A percentile compares a stretch with the other conserved stretches of the same genome.
Conservation (phyloP, 2,797 vertebrate genomes). For the Acropternis orthonyx region DNA sequence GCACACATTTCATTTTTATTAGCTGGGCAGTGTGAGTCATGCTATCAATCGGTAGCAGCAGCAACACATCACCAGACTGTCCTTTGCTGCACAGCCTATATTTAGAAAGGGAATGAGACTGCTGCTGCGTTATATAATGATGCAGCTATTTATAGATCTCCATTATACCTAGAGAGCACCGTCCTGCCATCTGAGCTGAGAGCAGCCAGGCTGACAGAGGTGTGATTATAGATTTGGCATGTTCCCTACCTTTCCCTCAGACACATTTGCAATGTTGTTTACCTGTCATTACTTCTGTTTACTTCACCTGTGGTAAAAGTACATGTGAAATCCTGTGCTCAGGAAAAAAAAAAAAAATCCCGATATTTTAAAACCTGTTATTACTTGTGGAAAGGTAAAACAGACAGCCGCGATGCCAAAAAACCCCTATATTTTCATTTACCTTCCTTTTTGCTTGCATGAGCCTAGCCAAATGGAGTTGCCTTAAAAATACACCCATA, state of each 20-base stretch:
- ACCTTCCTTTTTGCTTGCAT: not conserved
- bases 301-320: constrained; percentile 14
- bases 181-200: constrained; percentile 65
- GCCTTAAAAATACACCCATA: not conserved
- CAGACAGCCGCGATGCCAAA: not conserved
- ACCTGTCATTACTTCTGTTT: constrained; percentile 46
- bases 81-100: constrained; percentile 75
- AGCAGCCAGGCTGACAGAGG: constrained; percentile 68
- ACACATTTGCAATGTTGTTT: constrained; percentile 63
- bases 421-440: not conserved
- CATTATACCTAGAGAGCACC: constrained; percentile 76
- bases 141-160: constrained; percentile 79
- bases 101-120: constrained; percentile 81
- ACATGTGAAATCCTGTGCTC: constrained; percentile 28
- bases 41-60: constrained; percentile 68
- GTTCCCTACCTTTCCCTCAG: not conserved
- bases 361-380: not conserved
- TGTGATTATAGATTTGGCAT: constrained; percentile 55
- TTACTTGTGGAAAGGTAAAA: not conserved
- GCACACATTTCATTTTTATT: constrained; percentile 72
- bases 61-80: constrained; percentile 70
- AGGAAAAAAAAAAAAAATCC: not conserved
- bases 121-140: constrained; percentile 75
- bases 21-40: constrained; percentile 71
- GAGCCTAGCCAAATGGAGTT: not conserved